A percentile compares a stretch with the other conserved stretches of the same genome.
Evolutionary conservation across 2,888 invertebrate species (phyloP).

Genomic region (Chirona hameri): DNA sequence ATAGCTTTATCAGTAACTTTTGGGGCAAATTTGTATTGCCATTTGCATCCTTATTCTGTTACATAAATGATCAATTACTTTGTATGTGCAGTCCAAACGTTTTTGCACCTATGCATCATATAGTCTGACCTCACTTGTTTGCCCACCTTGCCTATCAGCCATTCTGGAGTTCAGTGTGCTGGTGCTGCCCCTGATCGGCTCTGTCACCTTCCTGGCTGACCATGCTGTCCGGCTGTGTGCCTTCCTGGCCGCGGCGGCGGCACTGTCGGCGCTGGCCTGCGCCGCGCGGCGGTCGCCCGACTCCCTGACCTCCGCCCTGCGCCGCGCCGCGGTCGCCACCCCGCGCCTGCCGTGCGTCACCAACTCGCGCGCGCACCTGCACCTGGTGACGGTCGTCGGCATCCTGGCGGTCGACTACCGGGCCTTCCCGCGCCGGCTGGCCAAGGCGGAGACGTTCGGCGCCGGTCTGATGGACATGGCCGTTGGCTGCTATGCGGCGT

Average conservation of each 20-base stretch:
- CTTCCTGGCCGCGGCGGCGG: background rate
- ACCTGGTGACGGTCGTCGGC: slow-evolving; percentile 68
- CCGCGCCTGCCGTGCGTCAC: slow-evolving; percentile 52
- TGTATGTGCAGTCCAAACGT: too few species aligned
- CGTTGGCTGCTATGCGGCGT: slow-evolving; percentile 79
- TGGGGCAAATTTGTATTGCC: too few species aligned
- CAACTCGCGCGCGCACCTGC: slow-evolving; percentile 64
- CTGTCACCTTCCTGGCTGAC: background rate
- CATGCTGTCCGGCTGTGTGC: background rate
- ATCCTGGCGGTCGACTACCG: slow-evolving; percentile 93
- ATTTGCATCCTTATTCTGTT: too few species aligned
- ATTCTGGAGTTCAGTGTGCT: background rate
- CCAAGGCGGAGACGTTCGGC: slow-evolving; percentile 82
- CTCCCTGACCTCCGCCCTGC: background rate
- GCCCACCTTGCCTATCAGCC: background rate
- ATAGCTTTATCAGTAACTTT: too few species aligned
- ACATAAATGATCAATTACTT: too few species aligned
- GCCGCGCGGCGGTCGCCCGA: too few species aligned
- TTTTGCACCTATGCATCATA: too few species aligned
- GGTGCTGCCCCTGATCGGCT: background rate
- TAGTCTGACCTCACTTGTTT: too few species aligned
- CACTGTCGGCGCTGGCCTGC: background rate
- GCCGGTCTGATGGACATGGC: slow-evolving; percentile 93
- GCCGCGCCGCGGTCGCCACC: background rate
- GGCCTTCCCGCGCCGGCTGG: slow-evolving; percentile 76